Conservation (phyloP, 1,140 invertebrate genomes). For the Tetragonula clypearis region DNA sequence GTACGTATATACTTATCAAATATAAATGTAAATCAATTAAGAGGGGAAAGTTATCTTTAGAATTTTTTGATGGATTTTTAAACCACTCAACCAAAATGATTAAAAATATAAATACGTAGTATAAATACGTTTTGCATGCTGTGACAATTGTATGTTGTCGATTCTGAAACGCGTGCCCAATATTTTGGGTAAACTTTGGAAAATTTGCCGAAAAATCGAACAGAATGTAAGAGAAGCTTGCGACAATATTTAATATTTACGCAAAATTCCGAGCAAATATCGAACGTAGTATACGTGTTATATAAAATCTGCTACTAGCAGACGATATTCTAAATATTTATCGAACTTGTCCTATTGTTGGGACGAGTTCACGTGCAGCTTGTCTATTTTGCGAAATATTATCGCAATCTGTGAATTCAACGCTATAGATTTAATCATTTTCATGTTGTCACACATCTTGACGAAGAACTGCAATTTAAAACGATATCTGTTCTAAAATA, state of each 20-base stretch:
- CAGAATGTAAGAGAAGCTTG: neutral
- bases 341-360: neutral
- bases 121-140: neutral
- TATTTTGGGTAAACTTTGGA: neutral
- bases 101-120: neutral
- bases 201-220: neutral
- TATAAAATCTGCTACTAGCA: neutral
- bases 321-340: slow-evolving; percentile 20
- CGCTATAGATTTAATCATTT: neutral
- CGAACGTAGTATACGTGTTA: neutral
- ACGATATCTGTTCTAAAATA: neutral
- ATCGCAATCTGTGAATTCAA: neutral
- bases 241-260: slow-evolving; percentile 29
- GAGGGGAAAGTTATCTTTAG: neutral
- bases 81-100: neutral
- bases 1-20: too few species aligned
- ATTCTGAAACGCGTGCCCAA: neutral
- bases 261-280: slow-evolving; percentile 18
- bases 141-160: too few species aligned
- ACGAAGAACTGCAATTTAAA: neutral
- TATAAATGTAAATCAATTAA: too few species aligned
- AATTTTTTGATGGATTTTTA: neutral
- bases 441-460: too few species aligned
- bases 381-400: neutral
- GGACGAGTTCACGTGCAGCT: neutral